Percentiles rank a stretch among this genome's conserved stretches.
phyloP scores from a whole-genome alignment of 2,113 vertebrate genomes.

The Carassius carassius region DNA sequence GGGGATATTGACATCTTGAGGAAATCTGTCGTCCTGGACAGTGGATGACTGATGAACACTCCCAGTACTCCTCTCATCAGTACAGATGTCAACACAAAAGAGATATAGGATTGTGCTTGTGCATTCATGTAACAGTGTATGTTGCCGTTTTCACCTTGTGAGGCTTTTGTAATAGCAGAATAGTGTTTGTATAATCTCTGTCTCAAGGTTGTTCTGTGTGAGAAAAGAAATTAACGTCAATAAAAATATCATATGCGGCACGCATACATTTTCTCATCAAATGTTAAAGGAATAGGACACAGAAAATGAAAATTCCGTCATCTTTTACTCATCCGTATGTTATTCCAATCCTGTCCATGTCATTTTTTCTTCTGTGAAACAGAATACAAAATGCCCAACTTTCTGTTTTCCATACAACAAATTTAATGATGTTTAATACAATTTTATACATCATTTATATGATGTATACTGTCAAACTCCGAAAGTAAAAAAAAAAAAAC shows the following conservation, averaged over 20 bases:
- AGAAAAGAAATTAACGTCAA: not conserved
- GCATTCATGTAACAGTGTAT: not conserved
- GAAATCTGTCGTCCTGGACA: conserved; percentile 35
- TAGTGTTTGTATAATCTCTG: not conserved
- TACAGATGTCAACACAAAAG: conserved; percentile 24
- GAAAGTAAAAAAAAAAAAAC: not conserved
- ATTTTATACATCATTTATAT: too few species aligned
- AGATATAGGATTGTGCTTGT: conserved; percentile 16
- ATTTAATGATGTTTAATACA: not conserved
- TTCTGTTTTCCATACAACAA: not conserved
- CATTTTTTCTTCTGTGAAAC: not conserved
- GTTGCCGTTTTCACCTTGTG: not conserved
- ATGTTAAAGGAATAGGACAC: not conserved
- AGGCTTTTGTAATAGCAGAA: not conserved
- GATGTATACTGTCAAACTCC: not conserved
- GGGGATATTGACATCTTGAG: conserved; percentile 43
- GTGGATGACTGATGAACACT: conserved; percentile 9
- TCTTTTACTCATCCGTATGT: not conserved
- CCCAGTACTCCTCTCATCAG: conserved; percentile 20
- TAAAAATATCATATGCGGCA: not conserved
- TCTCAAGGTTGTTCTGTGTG: not conserved
- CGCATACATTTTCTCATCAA: not conserved
- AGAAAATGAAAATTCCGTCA: not conserved
- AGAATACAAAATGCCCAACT: not conserved
- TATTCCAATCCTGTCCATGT: not conserved